These are phyloP conservation scores for Sigmodon hispidus DNA, from an alignment of 2,113 vertebrate genomes.

Conservation along the genomic window DNA sequence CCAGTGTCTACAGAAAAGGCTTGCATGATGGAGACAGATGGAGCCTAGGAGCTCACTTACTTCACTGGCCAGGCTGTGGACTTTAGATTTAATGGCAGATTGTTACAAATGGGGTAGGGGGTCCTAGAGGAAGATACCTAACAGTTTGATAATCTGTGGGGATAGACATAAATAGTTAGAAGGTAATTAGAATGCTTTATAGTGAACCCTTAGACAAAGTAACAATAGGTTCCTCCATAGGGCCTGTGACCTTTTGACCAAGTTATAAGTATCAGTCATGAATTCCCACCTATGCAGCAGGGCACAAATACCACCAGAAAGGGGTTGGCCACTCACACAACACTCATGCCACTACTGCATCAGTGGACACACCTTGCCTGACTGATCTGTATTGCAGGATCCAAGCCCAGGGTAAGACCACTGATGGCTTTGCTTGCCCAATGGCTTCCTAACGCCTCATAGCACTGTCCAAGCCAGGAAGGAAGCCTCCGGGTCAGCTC, in stretches of 20 bases:
- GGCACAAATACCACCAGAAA: not conserved
- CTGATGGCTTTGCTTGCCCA: not conserved
- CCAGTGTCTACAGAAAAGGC: not conserved
- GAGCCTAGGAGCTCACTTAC: not conserved
- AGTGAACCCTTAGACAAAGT: not conserved
- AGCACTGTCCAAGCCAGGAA: not conserved
- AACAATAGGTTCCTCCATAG: not conserved
- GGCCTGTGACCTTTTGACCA: not conserved
- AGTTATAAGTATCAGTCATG: not conserved
- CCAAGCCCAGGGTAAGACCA: too few relatives aligned
- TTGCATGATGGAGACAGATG: not conserved
- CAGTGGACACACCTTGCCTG: not conserved
- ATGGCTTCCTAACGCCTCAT: not conserved
- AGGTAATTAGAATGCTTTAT: not conserved
- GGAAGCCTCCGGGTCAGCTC: not conserved
- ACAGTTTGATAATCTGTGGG: not conserved
- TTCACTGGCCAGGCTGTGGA: not conserved
- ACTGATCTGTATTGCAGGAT: not conserved
- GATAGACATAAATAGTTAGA: not conserved
- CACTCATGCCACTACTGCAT: not conserved
- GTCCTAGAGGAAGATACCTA: not conserved
- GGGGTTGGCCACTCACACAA: too few relatives aligned
- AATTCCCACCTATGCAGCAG: not conserved
- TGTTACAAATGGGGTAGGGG: not conserved
- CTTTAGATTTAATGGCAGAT: not conserved